A percentile compares a stretch with the other conserved stretches of the same genome.
Conservation (phyloP, 2,113 vertebrate species). For the Origma solitaria region DNA sequence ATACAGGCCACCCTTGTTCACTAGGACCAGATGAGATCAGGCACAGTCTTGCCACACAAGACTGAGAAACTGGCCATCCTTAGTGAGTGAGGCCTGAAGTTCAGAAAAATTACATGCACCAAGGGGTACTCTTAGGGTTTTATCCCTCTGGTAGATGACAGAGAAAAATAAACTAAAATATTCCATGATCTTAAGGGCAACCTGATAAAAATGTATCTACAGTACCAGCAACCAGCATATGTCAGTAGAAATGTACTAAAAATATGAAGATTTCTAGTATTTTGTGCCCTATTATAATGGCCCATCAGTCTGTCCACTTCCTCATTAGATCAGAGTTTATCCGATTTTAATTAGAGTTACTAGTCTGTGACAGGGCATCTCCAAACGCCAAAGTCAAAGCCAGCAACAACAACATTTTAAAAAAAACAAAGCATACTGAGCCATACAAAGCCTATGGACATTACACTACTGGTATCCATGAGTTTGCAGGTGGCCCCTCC, state of each 20-base stretch:
- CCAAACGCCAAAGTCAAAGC: not conserved
- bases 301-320: not conserved
- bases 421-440: not conserved
- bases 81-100: not conserved
- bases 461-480: accelerated
- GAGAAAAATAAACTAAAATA: not conserved
- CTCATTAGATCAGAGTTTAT: not conserved
- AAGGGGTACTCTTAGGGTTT: not conserved
- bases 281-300: not conserved
- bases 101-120: not conserved
- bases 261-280: not conserved
- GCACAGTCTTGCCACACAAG: not conserved
- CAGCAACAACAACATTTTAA: not conserved
- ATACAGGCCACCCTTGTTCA: not conserved
- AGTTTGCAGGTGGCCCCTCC: not conserved
- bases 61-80: not conserved
- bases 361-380: not conserved
- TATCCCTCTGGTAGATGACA: not conserved
- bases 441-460: not conserved
- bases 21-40: not conserved
- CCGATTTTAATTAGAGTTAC: not conserved
- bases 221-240: not conserved
- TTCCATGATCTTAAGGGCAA: not conserved
- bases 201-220: not conserved
- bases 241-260: not conserved